Percentiles rank a stretch among this genome's conserved stretches.
Conservation (phyloP, 1,140 invertebrate genomes). For the Globodera rostochiensis region DNA sequence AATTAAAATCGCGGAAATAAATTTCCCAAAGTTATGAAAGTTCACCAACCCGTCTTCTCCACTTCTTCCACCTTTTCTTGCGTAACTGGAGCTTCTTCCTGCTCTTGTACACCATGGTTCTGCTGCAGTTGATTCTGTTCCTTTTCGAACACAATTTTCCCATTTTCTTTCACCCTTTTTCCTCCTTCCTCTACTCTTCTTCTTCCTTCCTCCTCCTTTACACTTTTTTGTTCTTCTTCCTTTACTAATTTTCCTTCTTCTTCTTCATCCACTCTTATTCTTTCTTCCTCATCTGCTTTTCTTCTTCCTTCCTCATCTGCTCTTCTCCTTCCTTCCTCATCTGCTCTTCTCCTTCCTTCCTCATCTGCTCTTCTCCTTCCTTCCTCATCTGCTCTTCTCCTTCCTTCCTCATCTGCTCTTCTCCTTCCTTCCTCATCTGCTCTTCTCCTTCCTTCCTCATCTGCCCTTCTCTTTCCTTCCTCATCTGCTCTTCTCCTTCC, state of each 20-base stretch:
- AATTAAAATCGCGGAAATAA: no score
- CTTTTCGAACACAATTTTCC: background rate
- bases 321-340: background rate
- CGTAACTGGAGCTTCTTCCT: background rate
- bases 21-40: no score
- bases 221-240: background rate
- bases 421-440: background rate
- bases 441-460: background rate
- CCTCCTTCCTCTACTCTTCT: background rate
- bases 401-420: background rate
- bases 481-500: background rate
- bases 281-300: background rate
- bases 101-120: background rate
- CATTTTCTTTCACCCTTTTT: background rate
- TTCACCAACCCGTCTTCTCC: background rate
- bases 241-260: background rate
- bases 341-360: background rate
- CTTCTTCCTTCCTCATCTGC: background rate
- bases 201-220: background rate
- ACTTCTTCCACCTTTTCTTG: background rate
- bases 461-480: background rate
- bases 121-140: background rate
- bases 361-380: background rate
- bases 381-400: background rate
- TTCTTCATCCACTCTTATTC: background rate